Base-by-base conservation (phyloP, 2,888 invertebrate genomes). In the Trichopria drosophilae region DNA sequence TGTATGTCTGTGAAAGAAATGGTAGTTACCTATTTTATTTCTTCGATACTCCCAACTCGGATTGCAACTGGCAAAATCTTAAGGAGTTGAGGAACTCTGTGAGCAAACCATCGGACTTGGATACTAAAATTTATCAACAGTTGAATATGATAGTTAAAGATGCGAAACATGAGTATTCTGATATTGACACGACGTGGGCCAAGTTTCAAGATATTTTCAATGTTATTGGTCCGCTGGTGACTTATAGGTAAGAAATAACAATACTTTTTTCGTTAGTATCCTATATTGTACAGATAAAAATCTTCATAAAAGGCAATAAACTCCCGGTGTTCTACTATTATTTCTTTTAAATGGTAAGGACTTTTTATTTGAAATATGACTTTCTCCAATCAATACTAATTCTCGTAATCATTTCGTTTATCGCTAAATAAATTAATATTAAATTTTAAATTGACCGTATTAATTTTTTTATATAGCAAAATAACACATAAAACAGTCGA, bases 81-180 rank as follows among this genome's bases (percentile, higher is more conserved):
- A 66, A 60, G 15, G 51, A 59, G 1, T 32, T 72, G 1, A 58
- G 74, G 3, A 7, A 51, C 13, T 44, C 65, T 18, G 41, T 50
- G 3, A 12, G 6, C 0, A 5, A 29, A 56, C 71, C 78, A 0
- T 66, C 67, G 0, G 52, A 65, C 6, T 82, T 86, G 19, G 81
- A 87, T 60, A 61, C 65, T 0, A 73, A 79, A 36, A 69, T 88
- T 42, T 74, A 76, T 3, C 75, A 77, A 20, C 77, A 78, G 26
- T 75, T 88, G 29, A 81, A 84, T 0, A 70, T 88, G 53, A 78
- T 80, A 5, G 79, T 79, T 1, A 72, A 78, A 7, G 71, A 83
- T 60, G 78, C 79, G 0, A 77, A 52, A 24, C 19, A 15, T 1
- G 41, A 28, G 18, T 55, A 54, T 16, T 4, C 9, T 0, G 31